Evolutionary conservation across 2,113 vertebrate genomes (phyloP), one percentile per base, ranked within the genome.

Genomic region (Zosterops hypoxanthus): DNA sequence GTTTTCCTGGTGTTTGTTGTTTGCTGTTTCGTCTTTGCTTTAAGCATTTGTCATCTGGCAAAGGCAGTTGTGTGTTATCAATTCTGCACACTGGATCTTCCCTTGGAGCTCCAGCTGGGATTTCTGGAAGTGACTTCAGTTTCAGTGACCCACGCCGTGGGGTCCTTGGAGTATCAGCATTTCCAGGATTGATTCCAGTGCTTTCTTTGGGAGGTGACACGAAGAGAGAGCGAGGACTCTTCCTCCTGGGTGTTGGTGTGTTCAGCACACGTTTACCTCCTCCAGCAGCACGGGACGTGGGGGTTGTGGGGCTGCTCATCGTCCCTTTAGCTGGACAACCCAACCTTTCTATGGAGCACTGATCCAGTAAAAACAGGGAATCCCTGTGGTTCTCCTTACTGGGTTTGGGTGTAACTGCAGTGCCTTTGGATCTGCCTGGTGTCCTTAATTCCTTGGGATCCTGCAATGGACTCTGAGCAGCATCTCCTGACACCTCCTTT

Each of bases 281-380:
- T 13, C 6, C 52, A 47, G 56, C 24, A 66, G 3, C 31, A 3
- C 9, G 5, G 7, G 10, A 8, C 0, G 0, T 3, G 33, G 11
- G 22, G 12, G 4, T 1, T 25, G 12, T 9, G 61, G 31, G 15
- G 34, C 9, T 41, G 25, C 1, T 2, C 5, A 0, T 4, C 31
- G 33, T 5, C 18, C 6, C 23, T 12, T 3, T 2, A 4, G 4
- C 36, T 10, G 22, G 14, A 21, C 5, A 59, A 4, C 7, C 66
- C 56, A 91, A 12, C 39, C 26, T 5, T 9, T 73, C 68, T 59
- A 88, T 83, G 26, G 36, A 34, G 41, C 94, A 95, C 5, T 10
- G 60, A 17, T 72, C 4, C 65, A 41, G 12, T 2, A 23, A 2
- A 42, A 52, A 2, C 8, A 5, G 19, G 46, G 49, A 17, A 10